phyloP scores from a whole-genome alignment of 1,140 invertebrate species.

The Drosophila bocqueti region DNA sequence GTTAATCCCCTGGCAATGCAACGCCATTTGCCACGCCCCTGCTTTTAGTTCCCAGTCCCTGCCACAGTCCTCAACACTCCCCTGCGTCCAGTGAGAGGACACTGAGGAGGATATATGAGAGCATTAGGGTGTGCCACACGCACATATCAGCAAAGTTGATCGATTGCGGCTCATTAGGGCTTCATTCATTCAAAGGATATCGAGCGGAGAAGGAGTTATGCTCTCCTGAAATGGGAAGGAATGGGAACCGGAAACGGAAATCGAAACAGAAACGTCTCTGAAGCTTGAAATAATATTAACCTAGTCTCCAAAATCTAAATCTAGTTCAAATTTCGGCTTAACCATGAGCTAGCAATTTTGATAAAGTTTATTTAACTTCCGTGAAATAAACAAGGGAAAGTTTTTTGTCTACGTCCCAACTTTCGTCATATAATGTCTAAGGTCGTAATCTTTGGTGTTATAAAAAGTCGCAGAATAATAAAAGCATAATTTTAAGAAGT shows the following conservation, averaged over 20 bases:
- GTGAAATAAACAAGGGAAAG: slow-evolving; percentile 4
- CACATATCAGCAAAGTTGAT: slow-evolving; percentile 58
- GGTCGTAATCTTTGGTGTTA: neutral
- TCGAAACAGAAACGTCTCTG: no score
- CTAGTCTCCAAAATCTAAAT: neutral
- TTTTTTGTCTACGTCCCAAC: neutral
- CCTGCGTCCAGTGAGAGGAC: slow-evolving; percentile 1
- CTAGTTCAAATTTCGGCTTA: slow-evolving; percentile 7
- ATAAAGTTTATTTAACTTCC: slow-evolving; percentile 2
- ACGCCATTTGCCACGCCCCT: slow-evolving; percentile 59
- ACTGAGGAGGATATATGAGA: slow-evolving; percentile 36
- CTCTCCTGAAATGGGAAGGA: neutral
- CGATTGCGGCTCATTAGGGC: slow-evolving; percentile 55
- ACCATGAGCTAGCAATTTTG: neutral
- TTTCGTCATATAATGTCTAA: neutral
- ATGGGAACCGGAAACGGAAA: neutral
- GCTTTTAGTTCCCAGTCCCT: neutral
- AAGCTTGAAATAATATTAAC: neutral
- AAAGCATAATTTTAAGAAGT: neutral
- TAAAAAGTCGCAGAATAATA: slow-evolving; percentile 4
- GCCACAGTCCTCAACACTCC: neutral
- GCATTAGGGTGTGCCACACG: slow-evolving; percentile 69
- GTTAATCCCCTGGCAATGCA: slow-evolving; percentile 68
- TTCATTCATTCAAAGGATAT: slow-evolving; percentile 30
- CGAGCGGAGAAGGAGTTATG: slow-evolving; percentile 1